These are phyloP conservation scores for Lipotes vexillifer DNA, from an alignment of 2,113 vertebrate species.

Conservation along the genomic window DNA sequence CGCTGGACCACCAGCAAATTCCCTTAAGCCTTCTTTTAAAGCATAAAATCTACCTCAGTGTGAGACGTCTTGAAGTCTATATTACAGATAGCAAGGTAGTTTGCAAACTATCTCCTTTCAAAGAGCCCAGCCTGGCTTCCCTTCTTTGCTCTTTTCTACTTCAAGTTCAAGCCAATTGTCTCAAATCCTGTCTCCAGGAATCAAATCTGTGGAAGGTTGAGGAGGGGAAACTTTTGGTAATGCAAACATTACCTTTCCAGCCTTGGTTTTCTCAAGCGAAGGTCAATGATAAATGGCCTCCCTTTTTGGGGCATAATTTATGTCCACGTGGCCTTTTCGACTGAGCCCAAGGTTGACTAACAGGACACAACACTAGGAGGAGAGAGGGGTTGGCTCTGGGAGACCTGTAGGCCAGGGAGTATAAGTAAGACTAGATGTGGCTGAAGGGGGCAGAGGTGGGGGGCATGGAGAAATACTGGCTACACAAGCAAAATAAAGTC, in stretches of 20 bases:
- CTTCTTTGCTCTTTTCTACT: neutral
- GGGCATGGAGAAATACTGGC: neutral
- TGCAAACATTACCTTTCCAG: conserved; percentile 19
- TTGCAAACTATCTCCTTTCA: conserved; percentile 15
- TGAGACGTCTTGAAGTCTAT: neutral
- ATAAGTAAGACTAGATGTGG: conserved; percentile 26
- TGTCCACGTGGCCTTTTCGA: conserved; percentile 6
- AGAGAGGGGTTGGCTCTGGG: neutral
- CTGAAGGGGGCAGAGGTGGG: neutral
- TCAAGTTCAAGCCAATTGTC: neutral
- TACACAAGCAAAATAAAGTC: neutral
- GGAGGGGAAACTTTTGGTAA: neutral
- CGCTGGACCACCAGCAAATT: neutral
- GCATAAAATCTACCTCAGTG: neutral
- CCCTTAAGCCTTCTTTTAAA: neutral
- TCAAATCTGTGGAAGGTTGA: neutral
- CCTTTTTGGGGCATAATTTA: conserved; percentile 25
- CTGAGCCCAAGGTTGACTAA: neutral
- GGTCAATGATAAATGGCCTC: conserved; percentile 40
- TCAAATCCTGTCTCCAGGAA: neutral
- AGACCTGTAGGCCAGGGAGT: neutral
- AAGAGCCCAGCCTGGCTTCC: neutral
- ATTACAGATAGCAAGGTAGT: neutral
- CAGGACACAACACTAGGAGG: neutral
- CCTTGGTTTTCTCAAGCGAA: conserved; percentile 27